These are phyloP conservation scores for Eupsilia transversa DNA, from an alignment of 2,888 invertebrate species.

Conservation along the genomic window DNA sequence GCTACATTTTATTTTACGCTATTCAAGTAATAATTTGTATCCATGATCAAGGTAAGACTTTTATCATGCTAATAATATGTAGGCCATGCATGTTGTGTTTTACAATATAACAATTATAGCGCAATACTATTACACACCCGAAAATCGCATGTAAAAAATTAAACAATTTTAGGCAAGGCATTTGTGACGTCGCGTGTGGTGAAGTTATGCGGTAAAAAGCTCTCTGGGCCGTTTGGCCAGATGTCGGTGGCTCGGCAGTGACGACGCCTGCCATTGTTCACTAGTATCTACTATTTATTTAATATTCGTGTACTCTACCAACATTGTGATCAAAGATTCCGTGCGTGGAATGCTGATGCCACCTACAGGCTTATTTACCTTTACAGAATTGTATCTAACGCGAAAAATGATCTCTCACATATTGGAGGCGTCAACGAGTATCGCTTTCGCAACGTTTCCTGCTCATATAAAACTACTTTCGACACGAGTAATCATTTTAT, in stretches of 20 bases:
- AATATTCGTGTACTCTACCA: constrained; percentile 67
- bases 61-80: constrained; percentile 15
- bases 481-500: constrained; percentile 71
- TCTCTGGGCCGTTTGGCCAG: constrained; percentile 70
- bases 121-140: constrained; percentile 51
- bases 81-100: constrained; percentile 20
- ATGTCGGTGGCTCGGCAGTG: constrained; percentile 69
- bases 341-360: constrained; percentile 71
- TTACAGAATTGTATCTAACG: constrained; percentile 25
- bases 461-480: constrained; percentile 74
- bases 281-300: constrained; percentile 66
- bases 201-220: constrained; percentile 71
- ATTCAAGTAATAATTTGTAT: constrained; percentile 7
- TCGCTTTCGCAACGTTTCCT: constrained; percentile 66
- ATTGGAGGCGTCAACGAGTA: constrained; percentile 32
- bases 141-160: constrained; percentile 56
- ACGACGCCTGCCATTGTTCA: constrained; percentile 71
- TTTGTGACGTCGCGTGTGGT: constrained; percentile 73
- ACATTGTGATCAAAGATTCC: constrained; percentile 67
- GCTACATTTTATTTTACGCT: not conserved
- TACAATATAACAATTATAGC: constrained; percentile 24
- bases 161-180: constrained; percentile 69
- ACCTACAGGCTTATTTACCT: constrained; percentile 61
- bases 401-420: constrained; percentile 25
- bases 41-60: not conserved